Conservation (phyloP, 2,888 invertebrate species). For the Synergus japonicus region DNA sequence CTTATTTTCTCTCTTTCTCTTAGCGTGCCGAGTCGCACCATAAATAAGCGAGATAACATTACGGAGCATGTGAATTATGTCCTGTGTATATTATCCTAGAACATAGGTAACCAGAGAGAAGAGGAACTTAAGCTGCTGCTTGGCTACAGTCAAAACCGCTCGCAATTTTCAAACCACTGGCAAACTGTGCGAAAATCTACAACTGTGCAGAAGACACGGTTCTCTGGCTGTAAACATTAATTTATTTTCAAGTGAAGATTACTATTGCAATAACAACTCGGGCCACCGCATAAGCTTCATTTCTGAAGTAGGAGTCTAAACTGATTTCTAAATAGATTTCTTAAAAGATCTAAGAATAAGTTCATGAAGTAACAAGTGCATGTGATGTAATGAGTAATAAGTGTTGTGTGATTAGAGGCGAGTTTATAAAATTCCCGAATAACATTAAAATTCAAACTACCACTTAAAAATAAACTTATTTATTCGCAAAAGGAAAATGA, state of each 20-base stretch:
- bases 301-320: too few relatives aligned
- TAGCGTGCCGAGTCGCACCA: slow-evolving; percentile 55
- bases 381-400: too few relatives aligned
- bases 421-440: too few relatives aligned
- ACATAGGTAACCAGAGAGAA: slow-evolving; percentile 45
- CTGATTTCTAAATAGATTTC: too few relatives aligned
- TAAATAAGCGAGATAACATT: slow-evolving; percentile 67
- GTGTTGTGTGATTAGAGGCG: too few relatives aligned
- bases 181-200: slow-evolving; percentile 58
- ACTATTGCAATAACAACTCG: too few relatives aligned
- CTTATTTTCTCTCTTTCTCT: slow-evolving; percentile 25
- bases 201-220: background rate
- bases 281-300: too few relatives aligned
- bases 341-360: too few relatives aligned
- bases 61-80: slow-evolving; percentile 63
- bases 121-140: slow-evolving; percentile 37
- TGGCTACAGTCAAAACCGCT: slow-evolving; percentile 59
- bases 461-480: background rate
- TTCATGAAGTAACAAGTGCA: too few relatives aligned
- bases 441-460: background rate
- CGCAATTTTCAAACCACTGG: slow-evolving; percentile 58
- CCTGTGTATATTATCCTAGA: slow-evolving; percentile 60
- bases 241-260: background rate
- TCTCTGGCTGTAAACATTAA: background rate
- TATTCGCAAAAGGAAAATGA: too few relatives aligned